A percentile compares a stretch with the other conserved stretches of the same genome.
phyloP scores from a whole-genome alignment of 37 sponge, comb jelly and placozoan genomes.

The Theonella swinhoei region DNA sequence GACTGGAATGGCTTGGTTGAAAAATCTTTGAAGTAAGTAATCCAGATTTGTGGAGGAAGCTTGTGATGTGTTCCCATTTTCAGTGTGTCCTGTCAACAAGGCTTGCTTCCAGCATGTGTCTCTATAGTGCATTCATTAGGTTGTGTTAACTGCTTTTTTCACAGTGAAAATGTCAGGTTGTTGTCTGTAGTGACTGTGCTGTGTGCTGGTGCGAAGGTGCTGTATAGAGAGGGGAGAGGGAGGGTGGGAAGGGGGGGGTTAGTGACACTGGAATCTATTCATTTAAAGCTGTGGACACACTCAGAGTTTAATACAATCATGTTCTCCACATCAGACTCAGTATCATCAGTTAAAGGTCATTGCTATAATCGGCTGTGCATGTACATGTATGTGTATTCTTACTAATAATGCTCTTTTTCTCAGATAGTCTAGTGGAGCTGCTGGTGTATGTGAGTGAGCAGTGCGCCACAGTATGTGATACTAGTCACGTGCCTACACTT shows the following conservation, averaged over 20 bases:
- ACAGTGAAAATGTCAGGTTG: neutral
- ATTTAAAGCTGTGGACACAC: slow-evolving; percentile 42
- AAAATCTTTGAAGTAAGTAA: too few relatives aligned
- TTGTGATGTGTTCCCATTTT: too few relatives aligned
- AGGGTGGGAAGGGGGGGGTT: neutral
- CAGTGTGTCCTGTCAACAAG: too few relatives aligned
- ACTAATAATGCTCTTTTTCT: neutral
- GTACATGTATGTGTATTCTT: neutral
- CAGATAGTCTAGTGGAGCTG: slow-evolving; percentile 58
- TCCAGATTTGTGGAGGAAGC: too few relatives aligned
- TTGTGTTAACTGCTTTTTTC: neutral
- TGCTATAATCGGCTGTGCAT: too few relatives aligned
- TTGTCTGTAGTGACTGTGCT: neutral
- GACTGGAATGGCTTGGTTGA: too few relatives aligned
- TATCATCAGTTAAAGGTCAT: neutral
- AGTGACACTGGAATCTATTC: neutral
- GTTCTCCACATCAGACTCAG: neutral
- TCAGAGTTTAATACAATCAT: slow-evolving; percentile 42
- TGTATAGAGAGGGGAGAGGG: neutral
- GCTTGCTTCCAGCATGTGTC: too few relatives aligned
- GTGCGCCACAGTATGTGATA: neutral
- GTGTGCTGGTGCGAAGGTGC: neutral
- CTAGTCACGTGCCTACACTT: slow-evolving; percentile 27
- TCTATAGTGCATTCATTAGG: neutral
- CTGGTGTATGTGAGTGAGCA: slow-evolving; percentile 18